phyloP scores from a whole-genome alignment of 2,113 vertebrate genomes.

The Chamaea fasciata region DNA sequence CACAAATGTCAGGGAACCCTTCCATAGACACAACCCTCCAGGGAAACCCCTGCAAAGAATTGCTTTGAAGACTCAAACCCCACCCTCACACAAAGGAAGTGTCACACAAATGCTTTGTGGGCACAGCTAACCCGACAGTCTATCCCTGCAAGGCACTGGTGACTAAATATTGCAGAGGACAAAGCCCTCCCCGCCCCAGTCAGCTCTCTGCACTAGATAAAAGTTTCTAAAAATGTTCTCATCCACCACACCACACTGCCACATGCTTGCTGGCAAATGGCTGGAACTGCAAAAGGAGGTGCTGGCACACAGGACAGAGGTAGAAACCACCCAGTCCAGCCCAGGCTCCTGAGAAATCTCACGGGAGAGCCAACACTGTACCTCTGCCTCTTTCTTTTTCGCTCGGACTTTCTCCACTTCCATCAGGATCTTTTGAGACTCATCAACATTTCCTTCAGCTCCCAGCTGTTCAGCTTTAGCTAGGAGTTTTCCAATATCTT shows the following conservation, averaged over 20 bases:
- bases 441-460: conserved; percentile 96
- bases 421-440: conserved; percentile 95
- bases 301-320: neutral
- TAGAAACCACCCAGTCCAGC: neutral
- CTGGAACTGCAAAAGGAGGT: neutral
- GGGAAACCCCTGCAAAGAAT: neutral
- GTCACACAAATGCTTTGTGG: neutral
- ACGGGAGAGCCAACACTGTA: conserved; percentile 25
- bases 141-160: neutral
- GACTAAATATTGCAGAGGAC: neutral
- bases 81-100: neutral
- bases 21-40: neutral
- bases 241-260: neutral
- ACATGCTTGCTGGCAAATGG: neutral
- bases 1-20: neutral
- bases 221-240: neutral
- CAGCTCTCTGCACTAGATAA: neutral
- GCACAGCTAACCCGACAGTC: neutral
- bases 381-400: conserved; percentile 97
- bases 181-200: rapidly evolving
- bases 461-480: conserved; percentile 97
- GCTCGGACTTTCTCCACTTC: conserved; percentile 96
- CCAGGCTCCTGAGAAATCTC: neutral
- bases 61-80: neutral
- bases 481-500: conserved; percentile 97